Base-by-base conservation (phyloP, 2,888 invertebrate genomes). In the Leucophenga montana region DNA sequence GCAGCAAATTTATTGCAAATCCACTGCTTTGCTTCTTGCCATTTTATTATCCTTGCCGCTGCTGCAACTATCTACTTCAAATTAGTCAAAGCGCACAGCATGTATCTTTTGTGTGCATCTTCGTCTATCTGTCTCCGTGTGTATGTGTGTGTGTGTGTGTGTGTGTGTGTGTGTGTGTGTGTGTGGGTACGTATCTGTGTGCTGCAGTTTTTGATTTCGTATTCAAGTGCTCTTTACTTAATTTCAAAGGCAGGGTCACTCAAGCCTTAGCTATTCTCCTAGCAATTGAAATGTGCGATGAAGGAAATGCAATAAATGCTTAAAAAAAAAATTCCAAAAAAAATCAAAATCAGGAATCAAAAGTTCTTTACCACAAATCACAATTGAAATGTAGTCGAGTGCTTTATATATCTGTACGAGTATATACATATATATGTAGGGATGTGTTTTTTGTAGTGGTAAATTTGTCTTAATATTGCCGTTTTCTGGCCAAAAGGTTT, bases 1-100 rank as follows among this genome's bases (percentile, higher is more conserved):
- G 68, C 76, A 72, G 71, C 68, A 75, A 71, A 72, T 78, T 78
- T 77, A 75, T 73, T 77, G 79, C 79, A 76, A 69, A 73, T 76
- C 74, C 79, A 50, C 6, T 16, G 2, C 14, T 16, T 16, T 64
- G 64, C 46, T 44, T 64, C 50, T 16, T 50, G 13, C 46, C 46
- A 50, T 18, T 50, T 13, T 18, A 16, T 18, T 50, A 50, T 18
- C 18, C 16, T 8, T 50, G 46, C 46, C 6, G 46, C 46, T 46
- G 3, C 46, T 4, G 13, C 6, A 50, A 1, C 16, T 59, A 59
- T 57, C 70, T 59, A 71, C 67, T 70, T 73, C 44, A 75, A 75
- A 75, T 75, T 75, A 72, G 75, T 72, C 79, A 81, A 78, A 75
- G 67, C 53, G 59, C 71, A 65, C 67, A 48, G 59, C 59, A 16